Conservation (phyloP, 2,888 invertebrate genomes). For the Heliconius cydno region DNA sequence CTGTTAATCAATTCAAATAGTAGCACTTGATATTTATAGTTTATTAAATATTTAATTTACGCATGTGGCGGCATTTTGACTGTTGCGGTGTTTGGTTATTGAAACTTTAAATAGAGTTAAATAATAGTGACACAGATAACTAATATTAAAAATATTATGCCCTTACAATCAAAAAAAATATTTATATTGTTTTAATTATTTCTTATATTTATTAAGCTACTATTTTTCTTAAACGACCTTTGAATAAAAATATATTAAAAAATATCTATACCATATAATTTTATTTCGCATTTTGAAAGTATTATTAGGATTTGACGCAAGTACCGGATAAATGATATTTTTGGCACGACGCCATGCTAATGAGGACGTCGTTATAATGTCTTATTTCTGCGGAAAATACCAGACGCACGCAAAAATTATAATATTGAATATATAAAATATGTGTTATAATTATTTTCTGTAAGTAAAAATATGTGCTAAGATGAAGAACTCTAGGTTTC, state of each 20-base stretch:
- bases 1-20: not conserved
- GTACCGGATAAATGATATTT: constrained; percentile 50
- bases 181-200: no score
- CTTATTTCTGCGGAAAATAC: constrained; percentile 42
- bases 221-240: not conserved
- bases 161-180: no score
- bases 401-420: constrained; percentile 13
- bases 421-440: not conserved
- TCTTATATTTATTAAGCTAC: not conserved
- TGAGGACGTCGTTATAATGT: constrained; percentile 50
- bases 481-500: not conserved
- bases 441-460: not conserved
- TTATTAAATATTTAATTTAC: not conserved
- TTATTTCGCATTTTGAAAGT: constrained; percentile 42
- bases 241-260: not conserved
- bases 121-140: not conserved
- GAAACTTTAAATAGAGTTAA: not conserved
- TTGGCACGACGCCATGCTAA: constrained; percentile 50
- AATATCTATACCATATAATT: constrained; percentile 20
- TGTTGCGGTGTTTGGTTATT: not conserved
- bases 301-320: constrained; percentile 57
- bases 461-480: not conserved
- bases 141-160: no score
- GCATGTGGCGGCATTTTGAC: not conserved
- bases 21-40: not conserved